Percentiles rank a stretch among this genome's conserved stretches.
Conservation (phyloP, 2,888 invertebrate genomes). For the Rugalucina vietnamica region DNA sequence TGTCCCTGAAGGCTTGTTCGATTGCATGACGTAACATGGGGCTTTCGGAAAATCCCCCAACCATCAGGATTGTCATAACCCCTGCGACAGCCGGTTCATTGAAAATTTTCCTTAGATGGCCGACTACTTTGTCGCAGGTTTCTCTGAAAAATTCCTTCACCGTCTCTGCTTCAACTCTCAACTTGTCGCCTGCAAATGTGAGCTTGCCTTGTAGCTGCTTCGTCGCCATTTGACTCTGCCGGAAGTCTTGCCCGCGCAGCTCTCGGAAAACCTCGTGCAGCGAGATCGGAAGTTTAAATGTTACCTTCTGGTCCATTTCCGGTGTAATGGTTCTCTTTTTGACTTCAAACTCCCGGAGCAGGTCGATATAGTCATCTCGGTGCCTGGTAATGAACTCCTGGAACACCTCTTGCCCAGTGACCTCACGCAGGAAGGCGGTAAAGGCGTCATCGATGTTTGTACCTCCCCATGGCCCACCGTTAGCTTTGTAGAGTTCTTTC, state of each 20-base stretch:
- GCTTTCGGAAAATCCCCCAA: constrained; percentile 65
- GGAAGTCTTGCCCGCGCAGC: not conserved
- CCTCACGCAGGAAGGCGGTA: constrained; percentile 31
- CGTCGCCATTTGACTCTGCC: not conserved
- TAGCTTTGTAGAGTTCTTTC: constrained; percentile 45
- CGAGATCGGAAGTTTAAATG: constrained; percentile 9
- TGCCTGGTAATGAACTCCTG: constrained; percentile 18
- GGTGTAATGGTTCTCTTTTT: constrained; percentile 43
- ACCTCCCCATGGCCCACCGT: constrained; percentile 53
- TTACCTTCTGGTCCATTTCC: constrained; percentile 26
- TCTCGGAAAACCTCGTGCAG: constrained; percentile 22
- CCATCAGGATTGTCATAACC: constrained; percentile 57
- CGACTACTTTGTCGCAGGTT: constrained; percentile 38
- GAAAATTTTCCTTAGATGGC: constrained; percentile 50
- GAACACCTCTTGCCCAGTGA: constrained; percentile 42
- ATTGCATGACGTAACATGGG: constrained; percentile 51
- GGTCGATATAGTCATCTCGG: constrained; percentile 41
- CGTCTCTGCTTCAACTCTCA: constrained; percentile 51
- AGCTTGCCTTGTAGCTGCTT: not conserved
- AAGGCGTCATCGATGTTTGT: constrained; percentile 53
- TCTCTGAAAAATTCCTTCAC: constrained; percentile 49
- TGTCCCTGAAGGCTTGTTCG: constrained; percentile 30
- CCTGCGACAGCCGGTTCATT: constrained; percentile 30
- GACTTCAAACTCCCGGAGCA: constrained; percentile 42
- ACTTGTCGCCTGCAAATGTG: constrained; percentile 43